phyloP scores from a whole-genome alignment of 2,797 vertebrate genomes.

The Tapera naevia region DNA sequence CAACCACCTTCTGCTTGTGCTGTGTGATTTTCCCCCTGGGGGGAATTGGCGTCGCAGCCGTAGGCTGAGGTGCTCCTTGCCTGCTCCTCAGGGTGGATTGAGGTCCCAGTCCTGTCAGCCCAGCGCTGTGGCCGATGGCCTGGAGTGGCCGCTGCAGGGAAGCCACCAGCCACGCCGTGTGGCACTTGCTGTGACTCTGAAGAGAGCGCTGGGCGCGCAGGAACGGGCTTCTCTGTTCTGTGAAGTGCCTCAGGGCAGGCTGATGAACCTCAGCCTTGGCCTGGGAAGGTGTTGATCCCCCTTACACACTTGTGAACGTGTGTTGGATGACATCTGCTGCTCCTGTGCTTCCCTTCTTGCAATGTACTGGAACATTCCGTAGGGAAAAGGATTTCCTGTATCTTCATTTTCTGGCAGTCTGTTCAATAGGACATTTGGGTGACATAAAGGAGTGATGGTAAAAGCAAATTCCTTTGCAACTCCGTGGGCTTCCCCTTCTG shows the following conservation, averaged over 20 bases:
- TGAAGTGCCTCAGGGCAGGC: background rate
- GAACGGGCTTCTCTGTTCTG: background rate
- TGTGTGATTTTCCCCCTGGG: background rate
- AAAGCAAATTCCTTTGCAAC: background rate
- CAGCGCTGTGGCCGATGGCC: background rate
- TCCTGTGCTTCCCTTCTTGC: background rate
- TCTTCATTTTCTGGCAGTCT: too few species aligned
- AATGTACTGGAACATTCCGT: accelerated
- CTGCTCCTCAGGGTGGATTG: background rate
- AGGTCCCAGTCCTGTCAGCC: background rate
- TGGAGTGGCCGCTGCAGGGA: background rate
- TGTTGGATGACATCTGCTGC: background rate
- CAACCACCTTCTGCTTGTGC: background rate
- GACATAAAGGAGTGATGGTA: background rate
- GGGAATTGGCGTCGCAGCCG: too few species aligned
- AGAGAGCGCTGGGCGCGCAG: background rate
- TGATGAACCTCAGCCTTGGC: background rate
- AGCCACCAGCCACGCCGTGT: background rate
- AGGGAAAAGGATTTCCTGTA: background rate
- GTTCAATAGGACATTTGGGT: background rate
- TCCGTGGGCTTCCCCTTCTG: accelerated
- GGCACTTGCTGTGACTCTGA: background rate
- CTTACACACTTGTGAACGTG: accelerated
- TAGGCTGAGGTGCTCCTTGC: background rate
- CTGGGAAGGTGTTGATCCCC: background rate